Evolutionary conservation across 2,888 invertebrate genomes (phyloP).

Genomic region (Stramonita haemastoma): DNA sequence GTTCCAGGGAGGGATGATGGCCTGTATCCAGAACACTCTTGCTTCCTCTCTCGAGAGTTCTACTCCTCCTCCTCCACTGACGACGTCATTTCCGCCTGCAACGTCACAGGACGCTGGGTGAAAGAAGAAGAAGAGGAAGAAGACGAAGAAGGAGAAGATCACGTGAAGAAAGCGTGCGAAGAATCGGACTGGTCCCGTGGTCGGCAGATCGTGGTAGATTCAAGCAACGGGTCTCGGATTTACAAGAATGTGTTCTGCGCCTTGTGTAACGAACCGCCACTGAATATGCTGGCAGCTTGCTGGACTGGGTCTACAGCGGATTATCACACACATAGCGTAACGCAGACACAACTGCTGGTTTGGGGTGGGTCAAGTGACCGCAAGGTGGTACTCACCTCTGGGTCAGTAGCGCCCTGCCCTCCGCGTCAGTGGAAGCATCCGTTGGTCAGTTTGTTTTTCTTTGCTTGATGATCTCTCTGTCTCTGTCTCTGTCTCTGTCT

Average conservation of each 20-base stretch:
- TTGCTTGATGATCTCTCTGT: background rate
- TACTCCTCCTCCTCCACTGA: background rate
- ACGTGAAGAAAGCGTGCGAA: slow-evolving; percentile 15
- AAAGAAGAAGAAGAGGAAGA: no score
- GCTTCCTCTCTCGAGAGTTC: background rate
- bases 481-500: background rate
- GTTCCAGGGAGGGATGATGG: background rate
- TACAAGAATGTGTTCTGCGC: slow-evolving; percentile 18
- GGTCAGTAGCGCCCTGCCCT: background rate
- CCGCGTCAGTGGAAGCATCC: background rate
- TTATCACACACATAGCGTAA: no score
- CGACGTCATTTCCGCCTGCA: background rate
- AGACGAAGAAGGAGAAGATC: background rate
- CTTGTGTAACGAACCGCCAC: background rate
- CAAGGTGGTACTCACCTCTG: background rate
- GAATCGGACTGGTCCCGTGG: background rate
- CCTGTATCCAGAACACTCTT: background rate
- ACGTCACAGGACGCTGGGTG: slow-evolving; percentile 13
- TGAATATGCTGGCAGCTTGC: no score
- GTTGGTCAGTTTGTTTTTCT: background rate
- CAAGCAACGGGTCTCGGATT: background rate
- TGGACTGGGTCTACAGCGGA: no score
- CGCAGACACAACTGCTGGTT: no score
- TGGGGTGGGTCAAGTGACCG: background rate
- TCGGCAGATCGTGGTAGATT: background rate